Percentiles rank a stretch among this genome's conserved stretches.
Evolutionary conservation across 2,113 vertebrate species (phyloP).

Genomic region (Panurus biarmicus): DNA sequence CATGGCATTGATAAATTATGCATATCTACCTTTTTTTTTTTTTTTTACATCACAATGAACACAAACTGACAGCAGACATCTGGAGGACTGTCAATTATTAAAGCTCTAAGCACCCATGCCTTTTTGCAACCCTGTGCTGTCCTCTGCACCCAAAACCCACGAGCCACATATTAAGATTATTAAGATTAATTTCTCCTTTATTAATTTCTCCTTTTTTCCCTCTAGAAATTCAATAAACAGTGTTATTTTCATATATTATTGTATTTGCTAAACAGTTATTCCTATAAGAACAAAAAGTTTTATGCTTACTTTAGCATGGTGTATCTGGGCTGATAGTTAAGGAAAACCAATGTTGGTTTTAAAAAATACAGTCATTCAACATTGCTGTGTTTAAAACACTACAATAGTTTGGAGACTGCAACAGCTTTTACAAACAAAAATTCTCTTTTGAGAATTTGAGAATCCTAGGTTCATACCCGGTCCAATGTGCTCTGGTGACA

Average conservation of each 20-base stretch:
- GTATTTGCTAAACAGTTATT: not conserved
- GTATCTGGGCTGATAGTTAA: not conserved
- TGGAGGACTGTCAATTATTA: constrained; percentile 6
- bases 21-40: not conserved
- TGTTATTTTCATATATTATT: not conserved
- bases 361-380: not conserved
- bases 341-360: not conserved
- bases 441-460: too few species aligned
- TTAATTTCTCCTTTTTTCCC: not conserved
- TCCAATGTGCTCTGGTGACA: accelerated
- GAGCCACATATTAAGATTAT: not conserved
- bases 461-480: not conserved
- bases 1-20: constrained; percentile 19
- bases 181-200: not conserved
- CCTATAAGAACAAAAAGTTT: not conserved
- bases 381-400: not conserved
- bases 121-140: not conserved
- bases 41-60: not conserved
- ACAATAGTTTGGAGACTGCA: not conserved
- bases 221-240: not conserved
- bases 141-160: not conserved
- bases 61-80: constrained; percentile 9
- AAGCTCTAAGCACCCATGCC: not conserved
- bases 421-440: not conserved
- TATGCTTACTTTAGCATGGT: not conserved